Conservation (phyloP, 2,113 vertebrate species). For the Corvus hawaiiensis region DNA sequence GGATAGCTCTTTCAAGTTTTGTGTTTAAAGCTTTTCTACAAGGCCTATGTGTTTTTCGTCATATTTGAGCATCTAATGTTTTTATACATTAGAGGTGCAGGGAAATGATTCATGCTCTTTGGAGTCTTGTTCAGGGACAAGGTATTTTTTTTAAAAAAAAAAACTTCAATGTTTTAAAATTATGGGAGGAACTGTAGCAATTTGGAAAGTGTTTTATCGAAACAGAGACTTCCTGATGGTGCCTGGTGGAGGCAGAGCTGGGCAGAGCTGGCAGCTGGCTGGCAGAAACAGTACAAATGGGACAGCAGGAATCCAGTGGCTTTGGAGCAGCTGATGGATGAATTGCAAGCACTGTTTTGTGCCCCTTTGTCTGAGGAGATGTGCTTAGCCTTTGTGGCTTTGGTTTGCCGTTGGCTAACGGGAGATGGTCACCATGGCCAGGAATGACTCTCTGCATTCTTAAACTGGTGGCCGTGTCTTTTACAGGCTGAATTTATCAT, state of each 20-base stretch:
- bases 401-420: neutral
- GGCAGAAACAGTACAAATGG: neutral
- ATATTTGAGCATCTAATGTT: neutral
- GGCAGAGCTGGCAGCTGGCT: neutral
- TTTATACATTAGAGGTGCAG: neutral
- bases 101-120: neutral
- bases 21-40: neutral
- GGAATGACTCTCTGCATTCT: neutral
- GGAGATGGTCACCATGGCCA: neutral
- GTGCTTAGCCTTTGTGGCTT: neutral
- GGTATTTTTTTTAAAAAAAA: too few relatives aligned
- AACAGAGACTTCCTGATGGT: neutral
- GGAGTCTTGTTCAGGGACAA: neutral
- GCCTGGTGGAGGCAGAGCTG: neutral
- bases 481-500: neutral
- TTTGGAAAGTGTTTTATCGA: neutral
- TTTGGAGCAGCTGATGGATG: conserved; percentile 10
- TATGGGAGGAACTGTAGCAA: neutral
- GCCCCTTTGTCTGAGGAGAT: neutral
- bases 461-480: accelerated
- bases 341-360: neutral
- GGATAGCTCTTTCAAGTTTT: neutral
- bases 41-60: neutral
- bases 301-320: neutral
- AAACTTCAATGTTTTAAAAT: neutral